phyloP scores from a whole-genome alignment of 37 sponge, comb jelly and placozoan genomes.

The Bolinopsis microptera region DNA sequence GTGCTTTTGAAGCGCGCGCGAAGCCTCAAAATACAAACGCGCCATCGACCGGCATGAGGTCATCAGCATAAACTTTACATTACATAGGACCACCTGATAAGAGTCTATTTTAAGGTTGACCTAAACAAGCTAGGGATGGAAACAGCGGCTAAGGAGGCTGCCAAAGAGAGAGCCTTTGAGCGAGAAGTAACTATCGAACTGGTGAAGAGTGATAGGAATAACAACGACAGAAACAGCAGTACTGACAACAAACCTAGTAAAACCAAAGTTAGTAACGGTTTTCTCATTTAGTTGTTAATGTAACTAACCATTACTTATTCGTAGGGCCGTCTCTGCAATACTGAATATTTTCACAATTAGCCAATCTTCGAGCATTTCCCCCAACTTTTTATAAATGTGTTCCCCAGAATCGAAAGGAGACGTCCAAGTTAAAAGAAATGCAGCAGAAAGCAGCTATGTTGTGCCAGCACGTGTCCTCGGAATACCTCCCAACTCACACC shows the following conservation, averaged over 20 bases:
- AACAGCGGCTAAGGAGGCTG: constrained; percentile 23
- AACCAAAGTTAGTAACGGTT: background rate
- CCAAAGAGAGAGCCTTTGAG: constrained; percentile 41
- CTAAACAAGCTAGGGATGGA: constrained; percentile 50
- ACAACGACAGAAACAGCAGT: background rate
- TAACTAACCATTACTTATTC: no score
- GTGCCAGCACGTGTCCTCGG: constrained; percentile 4
- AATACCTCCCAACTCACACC: constrained; percentile 50
- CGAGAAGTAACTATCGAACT: constrained; percentile 34
- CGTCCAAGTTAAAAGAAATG: constrained; percentile 43
- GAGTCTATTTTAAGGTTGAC: constrained; percentile 7
- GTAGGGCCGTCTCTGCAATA: no score
- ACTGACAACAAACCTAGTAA: background rate
- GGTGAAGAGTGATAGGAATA: background rate
- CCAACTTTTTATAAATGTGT: no score
- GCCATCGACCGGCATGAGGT: background rate
- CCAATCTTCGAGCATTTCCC: no score
- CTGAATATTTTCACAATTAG: no score
- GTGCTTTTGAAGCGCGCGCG: background rate
- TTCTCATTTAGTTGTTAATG: no score
- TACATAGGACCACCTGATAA: background rate
- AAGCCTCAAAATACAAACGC: background rate
- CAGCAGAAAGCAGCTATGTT: constrained; percentile 64
- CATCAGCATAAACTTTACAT: background rate
- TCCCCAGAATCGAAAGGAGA: background rate